phyloP scores from a whole-genome alignment of 2,888 invertebrate genomes.

The Drosophila anomelani region DNA sequence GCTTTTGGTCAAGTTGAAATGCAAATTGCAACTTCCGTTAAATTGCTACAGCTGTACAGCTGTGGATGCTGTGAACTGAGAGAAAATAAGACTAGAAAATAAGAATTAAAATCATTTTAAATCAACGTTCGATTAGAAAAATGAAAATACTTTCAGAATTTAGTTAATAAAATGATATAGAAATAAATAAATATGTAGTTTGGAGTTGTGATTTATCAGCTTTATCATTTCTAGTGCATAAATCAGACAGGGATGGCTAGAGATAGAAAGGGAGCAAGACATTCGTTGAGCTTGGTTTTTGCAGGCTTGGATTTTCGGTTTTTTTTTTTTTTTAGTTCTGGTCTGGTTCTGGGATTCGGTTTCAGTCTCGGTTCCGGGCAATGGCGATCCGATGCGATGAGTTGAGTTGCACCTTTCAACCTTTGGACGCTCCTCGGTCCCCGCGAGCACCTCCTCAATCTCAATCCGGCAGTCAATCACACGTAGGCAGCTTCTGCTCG shows the following conservation, averaged over 20 bases:
- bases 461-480: constrained; percentile 65
- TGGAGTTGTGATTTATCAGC: neutral
- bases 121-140: neutral
- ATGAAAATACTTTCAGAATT: neutral
- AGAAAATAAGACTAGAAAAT: constrained; percentile 2
- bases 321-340: constrained; percentile 21
- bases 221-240: constrained; percentile 2
- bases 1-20: constrained; percentile 74
- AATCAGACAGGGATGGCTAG: constrained; percentile 9
- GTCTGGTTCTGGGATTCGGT: constrained; percentile 18
- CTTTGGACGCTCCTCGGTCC: constrained; percentile 6
- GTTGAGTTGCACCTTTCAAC: constrained; percentile 38
- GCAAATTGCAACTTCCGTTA: constrained; percentile 79
- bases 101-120: too few species aligned
- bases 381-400: constrained; percentile 11
- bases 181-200: neutral
- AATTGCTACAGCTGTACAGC: constrained; percentile 69
- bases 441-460: constrained; percentile 6
- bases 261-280: constrained; percentile 21
- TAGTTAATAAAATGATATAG: neutral
- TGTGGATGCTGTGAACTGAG: constrained; percentile 16
- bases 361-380: constrained; percentile 34
- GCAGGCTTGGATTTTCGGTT: constrained; percentile 33
- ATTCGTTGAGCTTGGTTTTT: constrained; percentile 36
- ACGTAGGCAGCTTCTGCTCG: constrained; percentile 61